Evolutionary conservation across 2,888 invertebrate genomes (phyloP), one percentile per base, ranked within the genome.

Genomic region (Automeris io): DNA sequence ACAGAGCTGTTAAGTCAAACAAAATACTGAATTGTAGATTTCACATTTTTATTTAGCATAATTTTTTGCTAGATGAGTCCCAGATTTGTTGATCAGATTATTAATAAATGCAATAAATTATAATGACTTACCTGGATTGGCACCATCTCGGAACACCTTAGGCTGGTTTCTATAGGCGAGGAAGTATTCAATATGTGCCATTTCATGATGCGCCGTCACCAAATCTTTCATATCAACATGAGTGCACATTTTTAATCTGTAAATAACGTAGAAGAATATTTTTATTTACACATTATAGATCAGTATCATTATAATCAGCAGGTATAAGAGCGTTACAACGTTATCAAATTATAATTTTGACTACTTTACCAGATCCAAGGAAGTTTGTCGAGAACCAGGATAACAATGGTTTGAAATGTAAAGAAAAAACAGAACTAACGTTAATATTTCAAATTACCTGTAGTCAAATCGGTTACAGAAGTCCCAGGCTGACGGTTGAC

Each of bases 401-500:
- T n/a, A n/a, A n/a, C n/a, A n/a, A n/a, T n/a, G n/a, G n/a, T n/a
- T n/a, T n/a, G n/a, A n/a, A n/a, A n/a, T n/a, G n/a, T n/a, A n/a
- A n/a, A n/a, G n/a, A n/a, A n/a, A n/a, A n/a, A n/a, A n/a, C n/a
- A n/a, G n/a, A n/a, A n/a, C n/a, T n/a, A n/a, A n/a, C n/a, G n/a
- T n/a, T n/a, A 29, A 1, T n/a, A 1, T 16, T 29, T 7, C 4
- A 11, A 16, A 45, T 32, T 55, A 94, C 95, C 95, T 90, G 66
- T 92, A 97, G 64, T 97, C 97, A 46, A 93, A 90, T 37, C 92
- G 88, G 59, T 96, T 95, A 68, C 96, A 97, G 75, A 97, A 97
- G 77, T 97, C 96, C 95, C 97, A 97, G 0, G 97, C 96, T 0
- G 96, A 95, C 0, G 97, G 95, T 56, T 96, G 95, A 68, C 97